Percentiles rank a stretch among this genome's conserved stretches.
Evolutionary conservation across 2,797 vertebrate species (phyloP).

Genomic region (Sparidentex hasta): DNA sequence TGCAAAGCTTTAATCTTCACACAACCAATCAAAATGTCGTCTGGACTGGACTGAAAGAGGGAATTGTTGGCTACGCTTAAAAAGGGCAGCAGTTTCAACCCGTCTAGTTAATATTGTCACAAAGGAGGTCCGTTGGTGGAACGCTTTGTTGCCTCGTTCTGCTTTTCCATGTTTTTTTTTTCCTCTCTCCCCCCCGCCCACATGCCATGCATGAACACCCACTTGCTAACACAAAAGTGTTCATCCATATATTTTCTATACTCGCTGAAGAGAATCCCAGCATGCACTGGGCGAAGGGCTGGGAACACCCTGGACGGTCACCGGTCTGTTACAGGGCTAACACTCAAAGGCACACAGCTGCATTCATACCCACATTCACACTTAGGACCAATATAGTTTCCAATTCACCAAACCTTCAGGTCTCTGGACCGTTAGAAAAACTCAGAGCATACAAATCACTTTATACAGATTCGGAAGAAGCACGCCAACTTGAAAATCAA

Average conservation of each 20-base stretch:
- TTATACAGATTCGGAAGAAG: slow-evolving; percentile 23
- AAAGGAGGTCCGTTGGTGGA: slow-evolving; percentile 55
- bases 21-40: slow-evolving; percentile 84
- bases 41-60: slow-evolving; percentile 74
- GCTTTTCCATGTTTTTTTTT: slow-evolving; percentile 3
- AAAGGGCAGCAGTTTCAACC: slow-evolving; percentile 75
- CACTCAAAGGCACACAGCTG: neutral
- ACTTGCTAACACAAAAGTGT: slow-evolving; percentile 20
- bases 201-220: slow-evolving; percentile 14
- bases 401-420: neutral
- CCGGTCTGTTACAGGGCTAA: neutral
- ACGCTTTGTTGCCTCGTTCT: slow-evolving; percentile 28
- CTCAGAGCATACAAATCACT: slow-evolving; percentile 10
- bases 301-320: neutral
- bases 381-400: neutral
- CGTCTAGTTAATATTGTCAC: slow-evolving; percentile 73
- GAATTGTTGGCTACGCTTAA: slow-evolving; percentile 75
- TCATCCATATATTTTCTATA: slow-evolving; percentile 10
- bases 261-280: neutral
- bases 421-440: slow-evolving; percentile 17
- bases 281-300: neutral
- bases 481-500: neutral
- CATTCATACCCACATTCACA: slow-evolving; percentile 11
- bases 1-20: slow-evolving; percentile 84
- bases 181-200: slow-evolving; percentile 4